Evolutionary conservation across 2,888 invertebrate genomes (phyloP).

Genomic region (Alloplasta piceator): DNA sequence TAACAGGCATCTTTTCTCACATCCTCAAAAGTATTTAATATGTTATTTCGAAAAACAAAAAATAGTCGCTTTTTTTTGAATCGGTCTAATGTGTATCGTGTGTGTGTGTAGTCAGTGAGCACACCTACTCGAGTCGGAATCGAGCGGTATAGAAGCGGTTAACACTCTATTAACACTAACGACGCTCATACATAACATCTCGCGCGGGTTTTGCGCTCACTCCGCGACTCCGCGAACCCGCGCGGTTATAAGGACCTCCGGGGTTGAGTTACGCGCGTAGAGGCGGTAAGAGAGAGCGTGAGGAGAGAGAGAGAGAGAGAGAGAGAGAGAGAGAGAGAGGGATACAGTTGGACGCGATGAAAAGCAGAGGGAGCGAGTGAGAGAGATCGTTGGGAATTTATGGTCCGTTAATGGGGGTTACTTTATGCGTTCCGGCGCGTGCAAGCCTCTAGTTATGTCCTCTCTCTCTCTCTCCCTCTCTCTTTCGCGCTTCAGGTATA

Average conservation of each 20-base stretch:
- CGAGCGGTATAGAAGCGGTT: slow-evolving; percentile 82
- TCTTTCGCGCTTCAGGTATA: slow-evolving; percentile 69
- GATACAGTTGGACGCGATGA: slow-evolving; percentile 27
- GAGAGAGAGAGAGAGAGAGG: slow-evolving; percentile 11
- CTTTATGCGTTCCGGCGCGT: slow-evolving; percentile 79
- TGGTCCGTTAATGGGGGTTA: slow-evolving; percentile 82
- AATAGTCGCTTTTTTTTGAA: too few relatives aligned
- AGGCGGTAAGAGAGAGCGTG: slow-evolving; percentile 3
- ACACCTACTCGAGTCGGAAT: slow-evolving; percentile 73
- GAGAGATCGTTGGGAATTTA: slow-evolving; percentile 76
- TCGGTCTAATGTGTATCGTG: background rate
- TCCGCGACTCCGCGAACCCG: slow-evolving; percentile 51
- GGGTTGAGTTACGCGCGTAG: slow-evolving; percentile 12
- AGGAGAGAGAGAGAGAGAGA: slow-evolving; percentile 30
- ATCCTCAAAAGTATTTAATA: too few relatives aligned
- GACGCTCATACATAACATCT: slow-evolving; percentile 83
- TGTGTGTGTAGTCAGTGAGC: slow-evolving; percentile 1
- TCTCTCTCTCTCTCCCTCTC: slow-evolving; percentile 16
- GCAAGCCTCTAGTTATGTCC: slow-evolving; percentile 64
- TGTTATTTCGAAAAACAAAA: too few relatives aligned
- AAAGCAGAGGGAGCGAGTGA: slow-evolving; percentile 55
- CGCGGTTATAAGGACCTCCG: slow-evolving; percentile 54
- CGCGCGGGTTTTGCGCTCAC: slow-evolving; percentile 53
- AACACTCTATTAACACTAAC: slow-evolving; percentile 83
- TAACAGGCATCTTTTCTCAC: too few relatives aligned